Evolutionary conservation across 92 coral and sea anemone genomes (phyloP).

Genomic region (Zoanthus sociatus): DNA sequence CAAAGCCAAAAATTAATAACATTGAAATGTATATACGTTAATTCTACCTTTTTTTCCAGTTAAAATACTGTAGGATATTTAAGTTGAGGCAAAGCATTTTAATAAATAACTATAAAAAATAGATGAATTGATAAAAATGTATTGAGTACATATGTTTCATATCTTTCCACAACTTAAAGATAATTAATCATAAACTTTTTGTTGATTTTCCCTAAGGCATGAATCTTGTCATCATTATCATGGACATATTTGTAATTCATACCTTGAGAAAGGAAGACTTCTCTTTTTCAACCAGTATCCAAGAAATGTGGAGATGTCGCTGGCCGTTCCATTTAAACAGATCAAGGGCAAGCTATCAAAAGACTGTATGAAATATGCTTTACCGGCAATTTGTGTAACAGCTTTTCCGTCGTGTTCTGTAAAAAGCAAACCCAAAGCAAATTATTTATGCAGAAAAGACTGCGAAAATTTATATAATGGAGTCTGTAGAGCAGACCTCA

Average conservation of each 20-base stretch:
- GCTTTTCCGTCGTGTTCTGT: conserved; percentile 88
- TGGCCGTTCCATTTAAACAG: conserved; percentile 69
- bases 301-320: conserved; percentile 74
- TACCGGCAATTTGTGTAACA: conserved; percentile 82
- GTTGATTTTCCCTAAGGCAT: conserved; percentile 58
- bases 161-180: too few relatives aligned
- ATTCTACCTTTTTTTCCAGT: too few relatives aligned
- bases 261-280: conserved; percentile 79
- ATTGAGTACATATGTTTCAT: too few relatives aligned
- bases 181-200: background rate
- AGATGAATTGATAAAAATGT: too few relatives aligned
- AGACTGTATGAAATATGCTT: conserved; percentile 81
- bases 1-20: too few relatives aligned
- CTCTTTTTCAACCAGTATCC: conserved; percentile 83
- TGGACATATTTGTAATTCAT: conserved; percentile 79
- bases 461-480: conserved; percentile 76
- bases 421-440: conserved; percentile 70
- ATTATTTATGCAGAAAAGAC: conserved; percentile 82
- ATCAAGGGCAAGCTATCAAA: conserved; percentile 73
- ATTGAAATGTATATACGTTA: too few relatives aligned
- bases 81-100: too few relatives aligned
- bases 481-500: conserved; percentile 82
- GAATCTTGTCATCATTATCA: conserved; percentile 92
- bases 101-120: too few relatives aligned
- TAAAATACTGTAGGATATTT: too few relatives aligned